phyloP scores from a whole-genome alignment of 2,797 vertebrate genomes.

The Loriculus beryllinus region DNA sequence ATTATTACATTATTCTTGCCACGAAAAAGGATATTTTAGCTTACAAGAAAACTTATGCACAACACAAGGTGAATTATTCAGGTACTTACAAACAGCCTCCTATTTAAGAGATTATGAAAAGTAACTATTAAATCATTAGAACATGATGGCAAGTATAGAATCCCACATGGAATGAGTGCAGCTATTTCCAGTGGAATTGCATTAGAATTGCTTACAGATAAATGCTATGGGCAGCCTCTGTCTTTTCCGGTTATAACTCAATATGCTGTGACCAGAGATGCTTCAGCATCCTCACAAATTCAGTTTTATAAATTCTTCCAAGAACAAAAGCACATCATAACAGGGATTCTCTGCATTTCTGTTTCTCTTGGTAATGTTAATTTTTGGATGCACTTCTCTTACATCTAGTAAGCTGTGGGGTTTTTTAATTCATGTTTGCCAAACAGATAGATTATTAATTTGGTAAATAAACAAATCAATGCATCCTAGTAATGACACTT shows the following conservation, averaged over 20 bases:
- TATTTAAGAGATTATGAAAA: background rate
- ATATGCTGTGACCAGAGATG: background rate
- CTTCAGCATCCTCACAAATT: background rate
- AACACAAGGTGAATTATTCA: background rate
- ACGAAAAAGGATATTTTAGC: background rate
- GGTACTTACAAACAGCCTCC: background rate
- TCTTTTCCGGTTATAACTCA: background rate
- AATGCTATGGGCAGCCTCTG: background rate
- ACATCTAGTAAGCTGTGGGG: background rate
- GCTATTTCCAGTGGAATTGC: background rate
- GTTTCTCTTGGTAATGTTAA: background rate
- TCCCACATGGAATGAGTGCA: background rate
- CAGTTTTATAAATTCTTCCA: background rate
- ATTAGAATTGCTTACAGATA: background rate
- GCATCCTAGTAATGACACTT: background rate
- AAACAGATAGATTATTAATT: background rate
- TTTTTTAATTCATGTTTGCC: background rate
- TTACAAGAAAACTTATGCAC: background rate
- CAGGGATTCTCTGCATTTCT: background rate
- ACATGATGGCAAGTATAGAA: background rate
- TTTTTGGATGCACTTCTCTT: background rate
- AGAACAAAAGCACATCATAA: background rate
- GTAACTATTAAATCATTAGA: conserved; percentile 37
- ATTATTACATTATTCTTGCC: background rate
- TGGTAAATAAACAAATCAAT: background rate